These are phyloP conservation scores for Drosophila macrothrix DNA, from an alignment of 2,888 invertebrate species.

Conservation along the genomic window DNA sequence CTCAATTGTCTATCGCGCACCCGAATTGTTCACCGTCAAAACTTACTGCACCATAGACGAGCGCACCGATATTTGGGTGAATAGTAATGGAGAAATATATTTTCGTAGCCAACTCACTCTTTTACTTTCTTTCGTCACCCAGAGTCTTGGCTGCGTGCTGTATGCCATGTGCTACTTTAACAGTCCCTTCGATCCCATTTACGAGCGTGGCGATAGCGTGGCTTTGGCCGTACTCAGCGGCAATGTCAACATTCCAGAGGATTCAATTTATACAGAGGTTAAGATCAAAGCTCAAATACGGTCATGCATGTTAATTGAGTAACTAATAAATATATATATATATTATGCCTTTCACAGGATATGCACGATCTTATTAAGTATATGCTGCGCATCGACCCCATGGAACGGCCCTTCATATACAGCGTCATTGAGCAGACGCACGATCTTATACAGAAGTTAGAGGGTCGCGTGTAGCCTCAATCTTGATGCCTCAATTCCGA, in stretches of 20 bases:
- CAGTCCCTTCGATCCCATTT: constrained; percentile 93
- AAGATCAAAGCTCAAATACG: background rate
- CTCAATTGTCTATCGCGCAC: constrained; percentile 95
- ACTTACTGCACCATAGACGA: constrained; percentile 92
- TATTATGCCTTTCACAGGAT: constrained; percentile 85
- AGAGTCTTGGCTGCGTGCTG: constrained; percentile 93
- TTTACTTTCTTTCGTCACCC: constrained; percentile 73
- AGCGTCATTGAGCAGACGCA: constrained; percentile 88
- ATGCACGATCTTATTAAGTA: constrained; percentile 89
- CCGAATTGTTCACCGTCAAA: constrained; percentile 94
- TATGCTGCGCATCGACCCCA: constrained; percentile 91
- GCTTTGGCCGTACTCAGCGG: constrained; percentile 93
- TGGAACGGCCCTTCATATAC: constrained; percentile 91
- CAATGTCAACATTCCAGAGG: constrained; percentile 89
- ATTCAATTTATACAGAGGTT: constrained; percentile 87
- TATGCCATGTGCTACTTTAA: constrained; percentile 94
- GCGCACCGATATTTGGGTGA: constrained; percentile 92
- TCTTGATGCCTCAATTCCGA: constrained; percentile 30
- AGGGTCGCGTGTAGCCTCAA: constrained; percentile 86
- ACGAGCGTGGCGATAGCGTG: constrained; percentile 94
- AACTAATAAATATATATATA: background rate
- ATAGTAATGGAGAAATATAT: background rate
- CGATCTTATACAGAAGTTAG: constrained; percentile 87
- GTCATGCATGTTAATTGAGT: background rate
- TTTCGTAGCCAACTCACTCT: background rate